Base-by-base conservation (phyloP, 2,113 vertebrate genomes). In the Perca schrenkii region DNA sequence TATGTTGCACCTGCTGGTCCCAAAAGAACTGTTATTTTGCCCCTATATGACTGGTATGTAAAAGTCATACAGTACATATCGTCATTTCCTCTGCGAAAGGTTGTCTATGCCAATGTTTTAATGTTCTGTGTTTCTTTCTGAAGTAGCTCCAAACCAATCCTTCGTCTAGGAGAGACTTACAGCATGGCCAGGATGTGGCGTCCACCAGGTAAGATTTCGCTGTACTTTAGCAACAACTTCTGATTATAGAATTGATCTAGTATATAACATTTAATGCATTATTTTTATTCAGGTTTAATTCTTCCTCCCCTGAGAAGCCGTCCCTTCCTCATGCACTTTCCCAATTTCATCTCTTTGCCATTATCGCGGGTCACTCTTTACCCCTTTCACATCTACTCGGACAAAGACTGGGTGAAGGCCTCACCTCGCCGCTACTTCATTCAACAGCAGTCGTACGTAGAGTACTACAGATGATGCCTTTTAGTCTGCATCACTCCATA, bases 391-490 rank as follows among this genome's bases (percentile, higher is more conserved):
- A 21, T 53, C 71, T 57, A 49, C 54, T 69, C 88, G 43, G 81
- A 93, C 3, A 61, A 81, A 15, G 77, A 69, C 68, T 60, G 76
- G 65, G 60, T 69, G n/a, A 63, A 58, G 67, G 60, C 47, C 0
- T 64, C 0, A 0, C 14, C 34, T 21, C 86, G n/a, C 2, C 89
- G 85, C 58, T 94, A 79, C 90, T 95, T 94, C 77, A 79, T 90
- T 61, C 89, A 65, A 14, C 75, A 94, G 58, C 80, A 79, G 53
- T 94, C 94, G 12, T 85, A 67, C 8, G 62, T 86, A 6, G 72
- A 92, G 8, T 92, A 93, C 84, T 94, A 94, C 87, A 88, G 87
- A 79, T 88, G 70, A 92, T 31, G 25, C 54, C 28, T 46, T 46
- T 19, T 11, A 36, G n/a, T 47, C 52, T 57, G 50, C 13, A 49